Conservation (phyloP, 1,140 invertebrate genomes). For the Drosophila nikananu region DNA sequence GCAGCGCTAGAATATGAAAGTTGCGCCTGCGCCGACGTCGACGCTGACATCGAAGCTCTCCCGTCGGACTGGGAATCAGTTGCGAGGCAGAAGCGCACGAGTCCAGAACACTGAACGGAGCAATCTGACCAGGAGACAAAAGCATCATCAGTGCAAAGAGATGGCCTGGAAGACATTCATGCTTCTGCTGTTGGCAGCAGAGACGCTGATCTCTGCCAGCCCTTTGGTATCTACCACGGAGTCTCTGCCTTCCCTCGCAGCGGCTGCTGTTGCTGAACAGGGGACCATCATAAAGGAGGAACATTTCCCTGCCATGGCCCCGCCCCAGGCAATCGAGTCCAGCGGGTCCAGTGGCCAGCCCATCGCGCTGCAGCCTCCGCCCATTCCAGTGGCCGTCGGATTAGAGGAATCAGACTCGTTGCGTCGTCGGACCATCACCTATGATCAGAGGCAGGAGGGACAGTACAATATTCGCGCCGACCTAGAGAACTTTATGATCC, state of each 20-base stretch:
- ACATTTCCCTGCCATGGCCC: conserved; percentile 59
- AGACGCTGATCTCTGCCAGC: conserved; percentile 6
- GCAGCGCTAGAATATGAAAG: conserved; percentile 73
- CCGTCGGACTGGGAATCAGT: conserved; percentile 61
- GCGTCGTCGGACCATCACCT: conserved; percentile 79
- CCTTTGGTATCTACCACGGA: conserved; percentile 19
- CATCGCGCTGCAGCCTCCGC: conserved; percentile 36
- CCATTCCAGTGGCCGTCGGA: not conserved
- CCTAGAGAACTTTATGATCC: conserved; percentile 88
- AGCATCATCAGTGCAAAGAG: not conserved
- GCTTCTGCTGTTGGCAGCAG: conserved; percentile 26
- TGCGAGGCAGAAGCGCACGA: conserved; percentile 68
- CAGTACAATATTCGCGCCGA: conserved; percentile 88
- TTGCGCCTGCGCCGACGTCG: conserved; percentile 69
- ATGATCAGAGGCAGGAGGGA: conserved; percentile 88
- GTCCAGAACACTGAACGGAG: conserved; percentile 68
- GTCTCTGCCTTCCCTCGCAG: conserved; percentile 8
- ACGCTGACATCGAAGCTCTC: conserved; percentile 51
- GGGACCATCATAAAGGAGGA: conserved; percentile 46
- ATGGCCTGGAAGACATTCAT: conserved; percentile 66
- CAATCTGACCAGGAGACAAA: conserved; percentile 13
- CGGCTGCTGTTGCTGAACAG: not conserved
- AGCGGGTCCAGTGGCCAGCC: conserved; percentile 32
- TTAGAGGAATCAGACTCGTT: conserved; percentile 27
- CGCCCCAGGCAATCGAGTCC: conserved; percentile 30